Conservation (phyloP, 2,888 invertebrate species). For the Xestia xanthographa region DNA sequence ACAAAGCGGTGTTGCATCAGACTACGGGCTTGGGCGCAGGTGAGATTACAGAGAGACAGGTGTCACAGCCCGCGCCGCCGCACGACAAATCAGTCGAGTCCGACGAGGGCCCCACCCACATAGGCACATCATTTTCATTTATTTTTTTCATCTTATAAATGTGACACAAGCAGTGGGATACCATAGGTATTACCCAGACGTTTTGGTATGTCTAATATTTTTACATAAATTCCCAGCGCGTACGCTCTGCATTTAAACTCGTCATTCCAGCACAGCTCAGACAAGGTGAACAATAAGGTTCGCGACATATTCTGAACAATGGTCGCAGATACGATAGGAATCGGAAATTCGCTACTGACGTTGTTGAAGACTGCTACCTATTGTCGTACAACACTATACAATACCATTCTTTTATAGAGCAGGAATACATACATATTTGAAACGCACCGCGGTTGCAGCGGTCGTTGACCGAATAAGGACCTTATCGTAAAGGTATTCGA, state of each 20-base stretch:
- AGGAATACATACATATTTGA: slow-evolving; percentile 78
- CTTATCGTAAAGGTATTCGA: slow-evolving; percentile 61
- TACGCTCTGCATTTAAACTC: slow-evolving; percentile 85
- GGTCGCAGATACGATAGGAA: slow-evolving; percentile 86
- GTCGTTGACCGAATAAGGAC: slow-evolving; percentile 77
- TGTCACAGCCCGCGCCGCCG: slow-evolving; percentile 23
- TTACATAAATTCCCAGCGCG: slow-evolving; percentile 82
- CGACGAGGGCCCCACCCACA: slow-evolving; percentile 38
- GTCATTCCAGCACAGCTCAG: slow-evolving; percentile 79
- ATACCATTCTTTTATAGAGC: slow-evolving; percentile 76
- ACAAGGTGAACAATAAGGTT: slow-evolving; percentile 84
- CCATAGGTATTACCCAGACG: slow-evolving; percentile 46
- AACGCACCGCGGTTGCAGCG: slow-evolving; percentile 67
- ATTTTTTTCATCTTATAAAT: slow-evolving; percentile 34
- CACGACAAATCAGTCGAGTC: slow-evolving; percentile 17
- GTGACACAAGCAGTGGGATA: slow-evolving; percentile 31
- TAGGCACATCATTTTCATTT: slow-evolving; percentile 30
- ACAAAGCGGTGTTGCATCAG: slow-evolving; percentile 55
- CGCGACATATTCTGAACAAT: slow-evolving; percentile 90
- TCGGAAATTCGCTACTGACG: slow-evolving; percentile 86
- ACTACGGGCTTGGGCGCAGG: slow-evolving; percentile 23
- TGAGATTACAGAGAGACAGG: slow-evolving; percentile 54
- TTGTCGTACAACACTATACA: slow-evolving; percentile 76
- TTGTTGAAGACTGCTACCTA: slow-evolving; percentile 78
- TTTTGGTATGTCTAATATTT: slow-evolving; percentile 66